Percentiles rank a stretch among this genome's conserved stretches.
phyloP scores from a whole-genome alignment of 2,888 invertebrate species.

The Rhingia campestris region DNA sequence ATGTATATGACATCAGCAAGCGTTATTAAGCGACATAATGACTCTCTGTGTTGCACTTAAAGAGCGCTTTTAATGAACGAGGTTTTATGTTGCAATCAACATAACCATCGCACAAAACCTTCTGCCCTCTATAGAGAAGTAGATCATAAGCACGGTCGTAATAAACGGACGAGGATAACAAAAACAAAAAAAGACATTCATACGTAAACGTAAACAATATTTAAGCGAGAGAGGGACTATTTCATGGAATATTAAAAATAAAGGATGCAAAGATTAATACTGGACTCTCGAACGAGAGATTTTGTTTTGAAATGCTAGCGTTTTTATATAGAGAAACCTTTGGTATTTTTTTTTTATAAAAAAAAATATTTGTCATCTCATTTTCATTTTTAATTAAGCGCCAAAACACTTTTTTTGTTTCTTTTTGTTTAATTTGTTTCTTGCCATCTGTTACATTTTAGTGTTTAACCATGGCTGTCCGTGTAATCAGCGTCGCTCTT shows the following conservation, averaged over 20 bases:
- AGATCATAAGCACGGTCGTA: constrained; percentile 49
- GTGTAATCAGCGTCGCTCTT: constrained; percentile 24
- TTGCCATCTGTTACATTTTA: not conserved
- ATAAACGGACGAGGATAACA: constrained; percentile 38
- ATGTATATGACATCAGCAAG: constrained; percentile 45
- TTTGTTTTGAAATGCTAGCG: constrained; percentile 14
- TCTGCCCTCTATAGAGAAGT: constrained; percentile 15
- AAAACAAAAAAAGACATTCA: constrained; percentile 20
- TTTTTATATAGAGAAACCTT: constrained; percentile 2
- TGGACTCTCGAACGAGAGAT: constrained; percentile 25
- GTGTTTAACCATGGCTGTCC: constrained; percentile 21
- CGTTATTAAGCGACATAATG: constrained; percentile 58
- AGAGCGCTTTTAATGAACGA: constrained; percentile 64
- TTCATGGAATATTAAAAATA: constrained; percentile 55
- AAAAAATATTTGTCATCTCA: not conserved
- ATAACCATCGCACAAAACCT: constrained; percentile 58
- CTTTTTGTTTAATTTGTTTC: not conserved
- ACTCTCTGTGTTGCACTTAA: constrained; percentile 58
- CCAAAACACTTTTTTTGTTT: constrained; percentile 9
- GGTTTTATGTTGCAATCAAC: constrained; percentile 71
- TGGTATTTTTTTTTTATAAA: not conserved
- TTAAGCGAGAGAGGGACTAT: constrained; percentile 22
- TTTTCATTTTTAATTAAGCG: constrained; percentile 46
- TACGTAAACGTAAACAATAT: constrained; percentile 9
- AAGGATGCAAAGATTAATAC: constrained; percentile 39